Evolutionary conservation across 2,797 vertebrate species (phyloP).

Genomic region (Notolabrus celidotus): DNA sequence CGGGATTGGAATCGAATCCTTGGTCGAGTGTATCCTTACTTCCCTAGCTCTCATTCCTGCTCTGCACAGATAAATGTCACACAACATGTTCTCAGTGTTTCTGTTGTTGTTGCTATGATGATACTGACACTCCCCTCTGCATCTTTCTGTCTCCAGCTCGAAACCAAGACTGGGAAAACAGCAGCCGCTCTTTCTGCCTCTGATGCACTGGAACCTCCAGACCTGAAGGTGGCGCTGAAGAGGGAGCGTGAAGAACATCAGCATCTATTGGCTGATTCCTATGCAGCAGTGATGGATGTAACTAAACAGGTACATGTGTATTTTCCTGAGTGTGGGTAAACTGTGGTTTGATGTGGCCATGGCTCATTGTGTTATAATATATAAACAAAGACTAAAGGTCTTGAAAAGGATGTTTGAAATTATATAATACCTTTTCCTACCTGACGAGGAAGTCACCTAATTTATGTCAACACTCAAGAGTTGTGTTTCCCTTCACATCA

Average conservation of each 20-base stretch:
- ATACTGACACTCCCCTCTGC: background rate
- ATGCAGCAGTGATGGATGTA: conserved; percentile 96
- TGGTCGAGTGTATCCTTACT: no score
- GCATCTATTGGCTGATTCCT: conserved; percentile 96
- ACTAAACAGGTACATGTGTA: conserved; percentile 86
- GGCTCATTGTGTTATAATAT: background rate
- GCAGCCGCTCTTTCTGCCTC: conserved; percentile 53
- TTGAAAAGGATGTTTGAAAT: no score
- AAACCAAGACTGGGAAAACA: conserved; percentile 90
- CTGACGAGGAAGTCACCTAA: no score
- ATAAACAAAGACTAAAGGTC: background rate
- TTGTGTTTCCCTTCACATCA: background rate
- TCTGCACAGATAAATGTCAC: background rate
- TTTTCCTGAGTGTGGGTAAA: no score
- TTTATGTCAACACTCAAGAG: background rate
- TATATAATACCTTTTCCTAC: no score
- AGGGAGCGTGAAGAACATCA: conserved; percentile 96
- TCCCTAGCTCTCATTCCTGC: no score
- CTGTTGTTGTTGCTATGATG: no score
- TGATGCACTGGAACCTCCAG: conserved; percentile 85
- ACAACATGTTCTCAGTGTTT: background rate
- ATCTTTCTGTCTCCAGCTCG: conserved; percentile 82
- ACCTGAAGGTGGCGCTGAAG: conserved; percentile 93
- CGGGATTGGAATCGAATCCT: no score
- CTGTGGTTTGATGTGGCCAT: background rate